A percentile compares a stretch with the other conserved stretches of the same genome.
These are phyloP conservation scores for Branchinecta sandiegonensis DNA, from an alignment of 2,888 invertebrate genomes.

Conservation along the genomic window DNA sequence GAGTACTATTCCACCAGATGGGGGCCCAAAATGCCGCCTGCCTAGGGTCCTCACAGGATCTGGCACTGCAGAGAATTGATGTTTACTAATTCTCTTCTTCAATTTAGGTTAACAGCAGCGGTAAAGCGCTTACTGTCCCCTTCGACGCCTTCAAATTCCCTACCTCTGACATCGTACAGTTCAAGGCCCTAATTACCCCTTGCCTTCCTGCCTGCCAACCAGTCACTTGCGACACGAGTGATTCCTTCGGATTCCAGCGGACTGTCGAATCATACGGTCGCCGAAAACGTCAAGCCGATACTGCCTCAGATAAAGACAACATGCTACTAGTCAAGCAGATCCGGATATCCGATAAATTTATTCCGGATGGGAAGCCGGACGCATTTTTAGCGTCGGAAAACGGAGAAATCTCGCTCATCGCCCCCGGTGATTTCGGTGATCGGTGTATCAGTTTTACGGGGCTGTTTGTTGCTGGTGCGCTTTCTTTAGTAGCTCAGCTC, in stretches of 20 bases:
- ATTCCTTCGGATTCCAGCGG: slow-evolving; percentile 34
- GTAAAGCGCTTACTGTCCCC: slow-evolving; percentile 32
- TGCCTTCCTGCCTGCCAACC: slow-evolving; percentile 34
- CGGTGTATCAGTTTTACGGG: slow-evolving; percentile 31
- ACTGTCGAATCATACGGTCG: slow-evolving; percentile 29
- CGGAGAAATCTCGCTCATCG: slow-evolving; percentile 20
- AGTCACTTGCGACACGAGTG: slow-evolving; percentile 32
- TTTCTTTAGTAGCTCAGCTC: slow-evolving; percentile 32
- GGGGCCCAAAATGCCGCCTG: too few relatives aligned
- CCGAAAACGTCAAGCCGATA: slow-evolving; percentile 25
- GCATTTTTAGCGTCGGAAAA: slow-evolving; percentile 18
- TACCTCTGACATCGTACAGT: slow-evolving; percentile 35
- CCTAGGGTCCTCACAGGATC: too few relatives aligned
- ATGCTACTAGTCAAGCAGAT: slow-evolving; percentile 31
- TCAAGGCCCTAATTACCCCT: slow-evolving; percentile 35
- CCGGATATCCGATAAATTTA: slow-evolving; percentile 31
- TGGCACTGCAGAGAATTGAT: too few relatives aligned
- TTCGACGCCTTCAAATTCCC: slow-evolving; percentile 38
- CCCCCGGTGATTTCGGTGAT: not conserved
- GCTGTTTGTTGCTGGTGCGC: slow-evolving; percentile 31
- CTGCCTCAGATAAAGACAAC: slow-evolving; percentile 27
- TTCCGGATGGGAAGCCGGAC: slow-evolving; percentile 25
- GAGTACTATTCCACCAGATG: too few relatives aligned
- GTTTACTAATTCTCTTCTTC: too few relatives aligned
- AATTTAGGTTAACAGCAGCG: slow-evolving; percentile 25